Base-by-base conservation (phyloP, 2,797 vertebrate species). In the Coreius guichenoti region DNA sequence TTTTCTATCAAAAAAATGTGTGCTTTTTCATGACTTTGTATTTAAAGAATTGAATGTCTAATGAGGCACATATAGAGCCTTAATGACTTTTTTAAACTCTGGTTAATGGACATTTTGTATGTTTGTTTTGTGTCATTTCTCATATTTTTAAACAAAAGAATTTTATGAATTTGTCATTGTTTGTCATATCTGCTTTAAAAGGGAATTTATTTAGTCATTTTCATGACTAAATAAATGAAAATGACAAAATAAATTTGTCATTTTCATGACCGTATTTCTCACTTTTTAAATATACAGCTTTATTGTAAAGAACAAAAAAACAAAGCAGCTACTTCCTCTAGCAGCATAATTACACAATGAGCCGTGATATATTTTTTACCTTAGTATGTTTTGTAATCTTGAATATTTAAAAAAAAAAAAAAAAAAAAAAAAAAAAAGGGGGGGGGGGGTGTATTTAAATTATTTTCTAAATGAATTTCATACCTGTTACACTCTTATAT, bases 401-500 rank as follows among this genome's bases (percentile, higher is more conserved):
- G 17, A 17, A n/a, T n/a, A 14, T 73, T 74, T 80, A 26, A 13
- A 13, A 23, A 13, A 9, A 11, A 58, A 65, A 45, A 43, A 51
- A 29, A 33, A n/a, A n/a, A n/a, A n/a, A n/a, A n/a, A n/a, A n/a
- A n/a, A n/a, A n/a, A n/a, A n/a, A n/a, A n/a, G n/a, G n/a, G n/a
- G n/a, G n/a, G n/a, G 13, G 1, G 11, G 3, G 26, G 2, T 2
- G 21, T 61, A 43, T 74, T 63, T 61, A 73, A 47, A 43, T 72
- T 70, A 39, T 69, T 81, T 69, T 70, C 14, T 56, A 12, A 56
- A 69, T 63, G 5, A 74, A 47, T 82, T 73, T 63, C 61, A 82
- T 82, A 82, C 36, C 76, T 51, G 33, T 83, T 86, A 58, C 43
- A 74, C 36, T 74, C 21, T 43, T 29, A 29, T 21, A 70, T 45